Evolutionary conservation across 2,113 vertebrate genomes (phyloP).

Genomic region (Tachuris rubrigastra): DNA sequence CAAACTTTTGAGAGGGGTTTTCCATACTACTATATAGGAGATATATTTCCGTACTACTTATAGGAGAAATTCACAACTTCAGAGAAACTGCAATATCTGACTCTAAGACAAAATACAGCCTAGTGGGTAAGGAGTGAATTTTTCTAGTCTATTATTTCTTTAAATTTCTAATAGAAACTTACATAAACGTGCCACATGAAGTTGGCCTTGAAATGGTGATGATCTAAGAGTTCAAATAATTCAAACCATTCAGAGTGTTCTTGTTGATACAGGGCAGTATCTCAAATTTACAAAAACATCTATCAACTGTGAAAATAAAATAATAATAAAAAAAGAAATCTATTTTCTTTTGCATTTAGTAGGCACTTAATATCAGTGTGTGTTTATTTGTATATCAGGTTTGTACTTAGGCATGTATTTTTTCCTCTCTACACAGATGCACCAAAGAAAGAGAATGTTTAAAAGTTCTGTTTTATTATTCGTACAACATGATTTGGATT

Average conservation of each 20-base stretch:
- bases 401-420: neutral
- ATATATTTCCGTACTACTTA: too few species aligned
- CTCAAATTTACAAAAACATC: neutral
- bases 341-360: neutral
- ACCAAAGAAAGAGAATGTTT: neutral
- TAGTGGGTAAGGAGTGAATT: rapidly evolving
- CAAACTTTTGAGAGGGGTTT: neutral
- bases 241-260: rapidly evolving
- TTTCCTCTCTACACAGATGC: neutral
- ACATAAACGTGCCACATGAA: neutral
- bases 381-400: neutral
- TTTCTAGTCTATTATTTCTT: neutral
- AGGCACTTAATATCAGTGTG: neutral
- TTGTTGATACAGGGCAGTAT: neutral
- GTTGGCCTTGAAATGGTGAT: neutral
- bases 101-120: neutral
- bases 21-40: too few species aligned
- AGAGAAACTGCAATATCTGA: neutral
- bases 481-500: neutral
- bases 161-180: neutral
- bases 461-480: neutral
- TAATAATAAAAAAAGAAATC: neutral
- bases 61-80: neutral
- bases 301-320: neutral
- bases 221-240: neutral